phyloP scores from a whole-genome alignment of 2,888 invertebrate genomes.

The Argyra leucocephala region DNA sequence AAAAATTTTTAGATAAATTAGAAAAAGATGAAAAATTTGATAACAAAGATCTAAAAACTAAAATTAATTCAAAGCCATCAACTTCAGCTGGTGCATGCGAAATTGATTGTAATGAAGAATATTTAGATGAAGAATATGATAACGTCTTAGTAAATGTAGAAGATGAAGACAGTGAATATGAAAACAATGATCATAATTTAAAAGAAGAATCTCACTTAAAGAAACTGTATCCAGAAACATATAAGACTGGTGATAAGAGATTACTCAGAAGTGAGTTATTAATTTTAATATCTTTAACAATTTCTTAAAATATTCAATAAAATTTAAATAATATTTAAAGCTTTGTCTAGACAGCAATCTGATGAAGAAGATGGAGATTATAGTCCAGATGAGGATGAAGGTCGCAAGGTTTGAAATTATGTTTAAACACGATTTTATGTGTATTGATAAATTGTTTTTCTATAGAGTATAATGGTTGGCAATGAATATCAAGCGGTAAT shows the following conservation, averaged over 20 bases:
- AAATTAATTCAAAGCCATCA: background rate
- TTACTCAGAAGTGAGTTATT: conserved; percentile 45
- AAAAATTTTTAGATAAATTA: conserved; percentile 22
- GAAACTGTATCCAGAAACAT: conserved; percentile 45
- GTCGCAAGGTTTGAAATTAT: conserved; percentile 56
- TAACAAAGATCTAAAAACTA: background rate
- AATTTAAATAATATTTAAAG: conserved; percentile 16
- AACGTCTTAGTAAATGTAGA: background rate
- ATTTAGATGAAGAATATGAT: conserved; percentile 14
- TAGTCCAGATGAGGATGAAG: conserved; percentile 76
- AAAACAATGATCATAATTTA: conserved; percentile 18
- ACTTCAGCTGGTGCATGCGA: background rate
- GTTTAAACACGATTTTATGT: conserved; percentile 27
- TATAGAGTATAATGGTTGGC: conserved; percentile 84
- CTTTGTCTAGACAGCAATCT: conserved; percentile 65
- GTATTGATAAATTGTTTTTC: conserved; percentile 30
- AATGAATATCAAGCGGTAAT: conserved; percentile 87
- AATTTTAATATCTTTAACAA: background rate
- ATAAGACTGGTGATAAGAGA: conserved; percentile 42
- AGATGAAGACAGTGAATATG: conserved; percentile 25
- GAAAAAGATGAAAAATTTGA: conserved; percentile 19
- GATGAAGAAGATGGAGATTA: conserved; percentile 77
- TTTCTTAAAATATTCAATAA: too few relatives aligned
- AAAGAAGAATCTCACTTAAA: conserved; percentile 47
- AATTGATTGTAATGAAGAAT: conserved; percentile 14